These are phyloP conservation scores for Tympanoctomys barrerae DNA, from an alignment of 2,797 vertebrate species.

Conservation along the genomic window DNA sequence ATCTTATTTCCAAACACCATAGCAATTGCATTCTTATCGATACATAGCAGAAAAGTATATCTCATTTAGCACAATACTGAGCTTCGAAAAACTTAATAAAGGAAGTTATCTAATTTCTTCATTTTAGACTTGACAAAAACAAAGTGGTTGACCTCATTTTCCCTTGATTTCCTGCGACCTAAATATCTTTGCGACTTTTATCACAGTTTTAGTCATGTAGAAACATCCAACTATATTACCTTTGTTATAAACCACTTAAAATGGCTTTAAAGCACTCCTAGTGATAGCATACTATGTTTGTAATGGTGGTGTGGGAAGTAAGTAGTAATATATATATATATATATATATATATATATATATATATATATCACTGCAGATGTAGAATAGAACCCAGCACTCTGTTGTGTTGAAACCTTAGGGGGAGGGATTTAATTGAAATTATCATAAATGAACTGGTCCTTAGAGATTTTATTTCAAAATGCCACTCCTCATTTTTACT, in stretches of 20 bases:
- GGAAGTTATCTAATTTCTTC: neutral
- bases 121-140: slow-evolving; percentile 23
- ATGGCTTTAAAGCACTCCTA: neutral
- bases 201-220: neutral
- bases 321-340: no score
- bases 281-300: neutral
- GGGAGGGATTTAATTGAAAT: neutral
- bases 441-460: neutral
- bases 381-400: neutral
- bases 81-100: neutral
- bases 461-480: slow-evolving; percentile 7
- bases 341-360: no score
- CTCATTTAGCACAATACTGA: neutral
- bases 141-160: neutral
- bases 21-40: neutral
- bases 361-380: neutral
- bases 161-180: neutral
- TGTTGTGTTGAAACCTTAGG: neutral
- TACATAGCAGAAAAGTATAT: neutral
- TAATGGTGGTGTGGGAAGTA: neutral
- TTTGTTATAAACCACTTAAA: neutral
- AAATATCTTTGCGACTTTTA: neutral
- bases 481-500: slow-evolving; percentile 24
- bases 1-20: slow-evolving; percentile 21
- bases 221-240: neutral